Evolutionary conservation across 2,113 vertebrate genomes (phyloP), one percentile per base, ranked within the genome.

Genomic region (Polyodon spathula): DNA sequence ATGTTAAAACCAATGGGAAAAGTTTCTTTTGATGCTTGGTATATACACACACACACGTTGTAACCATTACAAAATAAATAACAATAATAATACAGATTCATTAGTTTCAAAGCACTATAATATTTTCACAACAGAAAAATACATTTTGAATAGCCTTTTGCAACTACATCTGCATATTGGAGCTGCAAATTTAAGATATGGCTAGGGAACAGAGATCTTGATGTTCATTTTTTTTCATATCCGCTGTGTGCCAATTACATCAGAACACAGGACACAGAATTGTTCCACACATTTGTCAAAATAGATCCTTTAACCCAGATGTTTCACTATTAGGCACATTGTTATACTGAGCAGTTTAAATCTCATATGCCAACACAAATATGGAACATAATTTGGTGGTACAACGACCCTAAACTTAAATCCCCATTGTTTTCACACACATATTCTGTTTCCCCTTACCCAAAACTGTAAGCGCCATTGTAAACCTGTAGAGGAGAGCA

Each of bases 401-500:
- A n/a, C 6, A 6, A 50, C 15, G 14, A 50, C 48, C 15, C 48
- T 6, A 50, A n/a, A 50, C 27, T 27, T 27, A 27, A 27, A 27
- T 27, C 27, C 27, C 27, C 27, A 27, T 27, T 27, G 1, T n/a
- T 27, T 27, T 27, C 27, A 27, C 27, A 27, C 3, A 0, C 11
- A 40, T 52, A 8, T 38, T 37, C 8, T 10, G 12, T 55, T 8
- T 41, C 54, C 54, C 62, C 90, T 89, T 81, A 97, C 95, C 95
- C 56, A 88, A 3, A 58, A 89, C 1, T 0, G 88, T 59, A 16
- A 97, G 71, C 1, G 52, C 5, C 83, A 90, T 82, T 1, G 95
- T 97, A 3, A 74, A 1, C 58, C 79, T 86, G 70, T 97, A 98
- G 48, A 97, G 75, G 38, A 97, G 1, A 8, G 72, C 59, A 68